Conservation (phyloP, 2,113 vertebrate genomes). For the Girardinichthys multiradiatus region DNA sequence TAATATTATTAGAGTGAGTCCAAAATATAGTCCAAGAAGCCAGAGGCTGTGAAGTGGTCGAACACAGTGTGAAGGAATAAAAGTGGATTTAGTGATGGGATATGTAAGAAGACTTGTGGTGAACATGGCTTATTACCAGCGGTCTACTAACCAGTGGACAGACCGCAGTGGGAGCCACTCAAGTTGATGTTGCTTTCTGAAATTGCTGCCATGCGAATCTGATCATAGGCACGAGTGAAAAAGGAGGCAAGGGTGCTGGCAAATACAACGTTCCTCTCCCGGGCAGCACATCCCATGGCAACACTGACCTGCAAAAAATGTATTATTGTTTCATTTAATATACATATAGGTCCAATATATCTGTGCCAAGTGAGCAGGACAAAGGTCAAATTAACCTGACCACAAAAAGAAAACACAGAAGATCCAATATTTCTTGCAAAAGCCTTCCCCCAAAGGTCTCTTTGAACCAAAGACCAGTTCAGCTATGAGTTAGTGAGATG, state of each 20-base stretch:
- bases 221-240: constrained; percentile 91
- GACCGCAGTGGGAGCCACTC: constrained; percentile 92
- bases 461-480: constrained; percentile 36
- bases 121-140: neutral
- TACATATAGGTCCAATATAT: neutral
- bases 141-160: constrained; percentile 89
- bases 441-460: constrained; percentile 16
- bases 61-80: constrained; percentile 21
- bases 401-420: constrained; percentile 11
- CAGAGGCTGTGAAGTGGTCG: constrained; percentile 14
- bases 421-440: constrained; percentile 20
- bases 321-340: constrained; percentile 5
- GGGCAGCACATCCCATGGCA: constrained; percentile 88
- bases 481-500: constrained; percentile 8
- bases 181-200: constrained; percentile 95
- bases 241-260: constrained; percentile 92
- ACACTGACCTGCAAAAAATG: constrained; percentile 85
- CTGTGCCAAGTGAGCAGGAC: neutral
- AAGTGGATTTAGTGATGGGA: constrained; percentile 2
- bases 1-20: constrained; percentile 23
- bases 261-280: constrained; percentile 89
- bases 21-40: neutral
- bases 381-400: constrained; percentile 1
- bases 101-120: constrained; percentile 9
- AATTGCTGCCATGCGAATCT: constrained; percentile 94